Evolutionary conservation across 2,113 vertebrate genomes (phyloP).

Genomic region (Microcebus griseorufus): DNA sequence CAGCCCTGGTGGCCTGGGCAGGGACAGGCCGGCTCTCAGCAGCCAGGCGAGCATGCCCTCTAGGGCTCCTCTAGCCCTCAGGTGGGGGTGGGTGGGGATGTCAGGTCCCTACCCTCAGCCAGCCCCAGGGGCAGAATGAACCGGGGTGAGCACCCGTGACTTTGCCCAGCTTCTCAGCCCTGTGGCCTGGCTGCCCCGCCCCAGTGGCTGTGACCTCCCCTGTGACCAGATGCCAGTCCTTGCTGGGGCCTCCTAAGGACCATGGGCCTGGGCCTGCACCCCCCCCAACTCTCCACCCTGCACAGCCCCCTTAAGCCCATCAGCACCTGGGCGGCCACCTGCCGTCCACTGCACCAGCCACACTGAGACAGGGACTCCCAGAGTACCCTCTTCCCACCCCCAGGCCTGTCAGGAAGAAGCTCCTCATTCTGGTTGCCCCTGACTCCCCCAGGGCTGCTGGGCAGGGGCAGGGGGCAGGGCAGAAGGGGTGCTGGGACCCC

Average conservation of each 20-base stretch:
- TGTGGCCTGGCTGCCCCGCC: not conserved
- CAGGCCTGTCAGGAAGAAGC: too few species aligned
- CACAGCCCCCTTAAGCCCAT: not conserved
- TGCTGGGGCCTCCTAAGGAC: not conserved
- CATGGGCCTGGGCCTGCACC: not conserved
- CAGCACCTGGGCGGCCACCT: not conserved
- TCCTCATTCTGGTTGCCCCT: not conserved
- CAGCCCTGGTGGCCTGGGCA: not conserved
- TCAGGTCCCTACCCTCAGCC: not conserved
- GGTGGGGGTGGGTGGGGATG: not conserved
- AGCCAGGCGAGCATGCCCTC: not conserved
- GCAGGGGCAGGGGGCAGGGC: not conserved
- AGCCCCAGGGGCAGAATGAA: not conserved
- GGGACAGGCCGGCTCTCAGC: not conserved
- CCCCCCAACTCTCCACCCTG: not conserved
- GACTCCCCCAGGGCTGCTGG: not conserved
- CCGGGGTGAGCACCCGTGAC: not conserved
- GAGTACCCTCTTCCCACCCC: not conserved
- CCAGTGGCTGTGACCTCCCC: fast-evolving
- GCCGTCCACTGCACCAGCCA: not conserved
- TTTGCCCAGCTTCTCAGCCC: not conserved
- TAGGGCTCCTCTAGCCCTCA: not conserved
- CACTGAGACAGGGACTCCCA: not conserved
- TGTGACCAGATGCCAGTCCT: not conserved
- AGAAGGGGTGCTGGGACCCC: not conserved